Evolutionary conservation across 1,140 invertebrate genomes (phyloP).

Genomic region (Condylostylus longicornis): DNA sequence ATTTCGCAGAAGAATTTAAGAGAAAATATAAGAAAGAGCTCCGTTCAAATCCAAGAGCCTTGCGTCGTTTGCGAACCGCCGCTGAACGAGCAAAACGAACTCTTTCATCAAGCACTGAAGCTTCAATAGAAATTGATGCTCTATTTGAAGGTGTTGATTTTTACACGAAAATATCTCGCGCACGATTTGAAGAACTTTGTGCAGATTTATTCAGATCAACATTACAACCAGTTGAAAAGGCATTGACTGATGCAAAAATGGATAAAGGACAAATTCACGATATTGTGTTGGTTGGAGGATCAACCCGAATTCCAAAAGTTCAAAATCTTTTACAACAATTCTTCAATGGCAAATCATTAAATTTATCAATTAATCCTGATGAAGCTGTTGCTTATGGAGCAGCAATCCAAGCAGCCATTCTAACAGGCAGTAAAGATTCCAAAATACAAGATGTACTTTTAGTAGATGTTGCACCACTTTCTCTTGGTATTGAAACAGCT

Average conservation of each 20-base stretch:
- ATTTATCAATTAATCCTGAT: slow-evolving; percentile 63
- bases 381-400: slow-evolving; percentile 60
- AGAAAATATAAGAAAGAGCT: slow-evolving; percentile 71
- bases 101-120: slow-evolving; percentile 48
- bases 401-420: slow-evolving; percentile 60
- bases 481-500: slow-evolving; percentile 39
- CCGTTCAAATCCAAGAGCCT: slow-evolving; percentile 52
- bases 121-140: slow-evolving; percentile 57
- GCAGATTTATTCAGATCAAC: slow-evolving; percentile 62
- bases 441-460: slow-evolving; percentile 39
- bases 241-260: slow-evolving; percentile 55
- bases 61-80: slow-evolving; percentile 58
- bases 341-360: slow-evolving; percentile 48
- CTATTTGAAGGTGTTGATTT: slow-evolving; percentile 65
- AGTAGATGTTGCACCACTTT: slow-evolving; percentile 36
- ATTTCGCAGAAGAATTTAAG: slow-evolving; percentile 64
- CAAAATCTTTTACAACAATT: slow-evolving; percentile 46
- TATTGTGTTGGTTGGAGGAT: slow-evolving; percentile 47
- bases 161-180: slow-evolving; percentile 69
- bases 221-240: slow-evolving; percentile 55
- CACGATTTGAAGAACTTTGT: slow-evolving; percentile 73
- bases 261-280: slow-evolving; percentile 52
- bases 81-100: slow-evolving; percentile 56
- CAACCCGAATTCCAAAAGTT: slow-evolving; percentile 48
- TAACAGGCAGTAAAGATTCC: slow-evolving; percentile 43